Percentiles rank a stretch among this genome's conserved stretches.
These are phyloP conservation scores for Lepus timidus DNA, from an alignment of 2,113 vertebrate genomes.

Conservation along the genomic window DNA sequence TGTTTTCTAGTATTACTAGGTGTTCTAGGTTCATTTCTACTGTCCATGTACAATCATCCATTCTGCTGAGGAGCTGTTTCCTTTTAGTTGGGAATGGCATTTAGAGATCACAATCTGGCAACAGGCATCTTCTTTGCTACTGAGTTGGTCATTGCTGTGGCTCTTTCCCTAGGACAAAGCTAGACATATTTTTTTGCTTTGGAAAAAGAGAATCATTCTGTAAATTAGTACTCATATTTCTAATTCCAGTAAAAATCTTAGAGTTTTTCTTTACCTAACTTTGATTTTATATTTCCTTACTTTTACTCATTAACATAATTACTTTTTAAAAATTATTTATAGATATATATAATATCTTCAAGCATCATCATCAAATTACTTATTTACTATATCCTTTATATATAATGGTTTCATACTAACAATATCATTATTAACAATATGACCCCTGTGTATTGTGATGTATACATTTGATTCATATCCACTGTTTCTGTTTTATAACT, in stretches of 20 bases:
- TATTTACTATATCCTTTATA: background rate
- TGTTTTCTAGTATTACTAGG: background rate
- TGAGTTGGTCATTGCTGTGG: background rate
- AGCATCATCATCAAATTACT: background rate
- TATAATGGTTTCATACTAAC: background rate
- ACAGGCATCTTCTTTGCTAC: constrained; percentile 29
- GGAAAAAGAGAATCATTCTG: background rate
- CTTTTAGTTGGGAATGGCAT: background rate
- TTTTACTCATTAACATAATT: constrained; percentile 27
- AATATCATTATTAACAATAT: background rate
- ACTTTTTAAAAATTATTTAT: background rate
- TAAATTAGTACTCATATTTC: constrained; percentile 34
- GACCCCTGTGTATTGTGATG: background rate
- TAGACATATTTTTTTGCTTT: background rate
- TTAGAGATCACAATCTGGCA: background rate
- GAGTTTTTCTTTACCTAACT: constrained; percentile 16
- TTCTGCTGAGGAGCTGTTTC: background rate
- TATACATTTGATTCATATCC: no score
- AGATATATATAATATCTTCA: background rate
- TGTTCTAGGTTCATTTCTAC: background rate
- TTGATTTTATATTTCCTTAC: constrained; percentile 47
- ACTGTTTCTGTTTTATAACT: no score
- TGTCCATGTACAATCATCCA: background rate
- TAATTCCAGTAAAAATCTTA: background rate
- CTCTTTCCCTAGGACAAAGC: background rate